Base-by-base conservation (phyloP, 2,113 vertebrate genomes). In the Bagarius yarrelli region DNA sequence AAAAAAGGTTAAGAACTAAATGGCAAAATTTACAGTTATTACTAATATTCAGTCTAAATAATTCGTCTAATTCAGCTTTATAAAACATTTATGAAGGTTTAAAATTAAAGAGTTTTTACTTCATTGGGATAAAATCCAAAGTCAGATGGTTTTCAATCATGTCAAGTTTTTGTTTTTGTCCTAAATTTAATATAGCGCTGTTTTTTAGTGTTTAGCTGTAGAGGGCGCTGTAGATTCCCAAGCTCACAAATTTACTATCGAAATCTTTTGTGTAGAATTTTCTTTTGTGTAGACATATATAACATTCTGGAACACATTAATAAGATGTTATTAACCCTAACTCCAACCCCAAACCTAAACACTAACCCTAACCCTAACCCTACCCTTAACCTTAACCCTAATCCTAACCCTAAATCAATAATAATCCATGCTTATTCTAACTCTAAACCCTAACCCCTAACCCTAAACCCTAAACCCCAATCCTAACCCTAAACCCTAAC, bases 191-290 rank as follows among this genome's bases (percentile, higher is more conserved):
- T 40, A 40, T 40, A 3, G 8, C 3, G 3, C 15, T 13, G n/a
- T 19, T 61, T n/a, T 72, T 11, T n/a, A 53, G 19, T 19, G 9
- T 36, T 50, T 18, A 52, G 25, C 76, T 69, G 36, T 69, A 69
- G 77, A 74, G 60, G 82, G 77, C 61, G 56, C 59, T 83, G 72
- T 30, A 44, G 57, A 30, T 70, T 21, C 53, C 57, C 25, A 64
- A 14, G 27, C 52, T 40, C 8, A 55, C 36, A 23, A 36, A 56
- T 40, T 56, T n/a, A 25, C n/a, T 4, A 8, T n/a, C 18, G 6
- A 61, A 44, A 23, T 13, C 8, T 59, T 25, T 57, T 4, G 14
- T 15, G 9, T 14, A n/a, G 4, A 40, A n/a, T n/a, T n/a, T n/a
- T n/a, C 13, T 12, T n/a, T 40, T 40, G 2, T 12, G 34, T 67